Evolutionary conservation across 2,797 vertebrate species (phyloP).

Genomic region (Esox masquinongy): DNA sequence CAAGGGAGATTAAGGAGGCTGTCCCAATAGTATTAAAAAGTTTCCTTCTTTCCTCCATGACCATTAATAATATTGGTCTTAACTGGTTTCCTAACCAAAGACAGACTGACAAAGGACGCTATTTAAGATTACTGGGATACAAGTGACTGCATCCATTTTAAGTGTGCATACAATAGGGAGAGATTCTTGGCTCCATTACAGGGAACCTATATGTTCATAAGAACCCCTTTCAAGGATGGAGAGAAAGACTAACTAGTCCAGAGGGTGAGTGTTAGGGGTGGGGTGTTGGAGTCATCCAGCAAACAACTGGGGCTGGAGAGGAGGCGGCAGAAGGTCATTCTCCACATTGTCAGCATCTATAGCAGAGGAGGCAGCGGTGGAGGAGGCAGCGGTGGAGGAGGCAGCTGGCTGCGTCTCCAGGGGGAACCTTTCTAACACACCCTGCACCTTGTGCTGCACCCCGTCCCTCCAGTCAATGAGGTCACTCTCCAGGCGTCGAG

Average conservation of each 20-base stretch:
- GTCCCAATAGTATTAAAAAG: not conserved
- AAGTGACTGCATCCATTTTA: not conserved
- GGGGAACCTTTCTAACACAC: constrained; percentile 84
- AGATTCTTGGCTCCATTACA: not conserved
- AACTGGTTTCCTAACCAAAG: not conserved
- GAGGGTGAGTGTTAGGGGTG: not conserved
- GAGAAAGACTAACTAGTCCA: constrained; percentile 31
- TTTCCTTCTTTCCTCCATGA: not conserved
- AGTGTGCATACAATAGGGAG: not conserved
- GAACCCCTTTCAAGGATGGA: constrained; percentile 21
- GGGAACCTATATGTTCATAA: constrained; percentile 31
- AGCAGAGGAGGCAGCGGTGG: constrained; percentile 51
- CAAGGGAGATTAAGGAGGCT: not conserved
- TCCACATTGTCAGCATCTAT: constrained; percentile 82
- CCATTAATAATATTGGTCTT: not conserved
- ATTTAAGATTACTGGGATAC: not conserved
- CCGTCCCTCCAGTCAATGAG: constrained; percentile 95
- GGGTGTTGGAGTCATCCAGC: constrained; percentile 74
- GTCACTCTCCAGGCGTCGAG: constrained; percentile 88
- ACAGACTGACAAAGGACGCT: not conserved
- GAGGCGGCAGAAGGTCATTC: constrained; percentile 89
- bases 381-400: constrained; percentile 21
- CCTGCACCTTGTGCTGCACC: constrained; percentile 86
- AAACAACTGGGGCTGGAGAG: constrained; percentile 89
- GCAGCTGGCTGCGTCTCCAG: constrained; percentile 75